A percentile compares a stretch with the other conserved stretches of the same genome.
These are phyloP conservation scores for Mus pahari DNA, from an alignment of 2,113 vertebrate genomes.

Conservation along the genomic window DNA sequence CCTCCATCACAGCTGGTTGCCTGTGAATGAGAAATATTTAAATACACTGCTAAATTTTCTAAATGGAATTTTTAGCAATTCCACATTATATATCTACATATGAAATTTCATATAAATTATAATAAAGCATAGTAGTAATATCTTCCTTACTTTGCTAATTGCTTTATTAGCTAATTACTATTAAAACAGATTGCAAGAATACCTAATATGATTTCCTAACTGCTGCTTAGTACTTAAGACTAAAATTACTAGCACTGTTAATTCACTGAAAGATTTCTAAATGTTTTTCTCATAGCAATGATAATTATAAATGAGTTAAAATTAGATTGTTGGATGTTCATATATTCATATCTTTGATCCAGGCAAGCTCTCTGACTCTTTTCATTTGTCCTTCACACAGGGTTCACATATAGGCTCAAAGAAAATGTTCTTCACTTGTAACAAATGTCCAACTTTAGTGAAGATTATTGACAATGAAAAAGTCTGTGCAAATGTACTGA, in stretches of 20 bases:
- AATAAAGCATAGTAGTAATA: slow-evolving; percentile 66
- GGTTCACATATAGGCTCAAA: not conserved
- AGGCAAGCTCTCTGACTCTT: not conserved
- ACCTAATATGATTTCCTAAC: slow-evolving; percentile 74
- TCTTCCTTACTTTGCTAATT: slow-evolving; percentile 75
- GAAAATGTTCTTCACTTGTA: not conserved
- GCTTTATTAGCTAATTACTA: slow-evolving; percentile 77
- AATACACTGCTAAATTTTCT: slow-evolving; percentile 76
- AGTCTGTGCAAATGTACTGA: not conserved
- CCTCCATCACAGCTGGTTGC: slow-evolving; percentile 75
- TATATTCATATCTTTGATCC: not conserved
- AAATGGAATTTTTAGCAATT: slow-evolving; percentile 80
- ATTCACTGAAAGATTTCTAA: slow-evolving; percentile 77
- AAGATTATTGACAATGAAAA: not conserved
- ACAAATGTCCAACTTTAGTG: not conserved
- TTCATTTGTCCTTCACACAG: not conserved
- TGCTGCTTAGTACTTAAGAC: slow-evolving; percentile 70
- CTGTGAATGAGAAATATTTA: slow-evolving; percentile 76
- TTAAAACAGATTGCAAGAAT: slow-evolving; percentile 77
- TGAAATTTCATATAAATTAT: slow-evolving; percentile 68
- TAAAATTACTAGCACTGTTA: slow-evolving; percentile 67
- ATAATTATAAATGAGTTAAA: slow-evolving; percentile 74
- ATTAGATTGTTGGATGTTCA: slow-evolving; percentile 36
- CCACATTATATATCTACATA: slow-evolving; percentile 66
- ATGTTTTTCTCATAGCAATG: slow-evolving; percentile 75